Conservation (phyloP, 2,113 vertebrate species). For the Irena cyanogastra region DNA sequence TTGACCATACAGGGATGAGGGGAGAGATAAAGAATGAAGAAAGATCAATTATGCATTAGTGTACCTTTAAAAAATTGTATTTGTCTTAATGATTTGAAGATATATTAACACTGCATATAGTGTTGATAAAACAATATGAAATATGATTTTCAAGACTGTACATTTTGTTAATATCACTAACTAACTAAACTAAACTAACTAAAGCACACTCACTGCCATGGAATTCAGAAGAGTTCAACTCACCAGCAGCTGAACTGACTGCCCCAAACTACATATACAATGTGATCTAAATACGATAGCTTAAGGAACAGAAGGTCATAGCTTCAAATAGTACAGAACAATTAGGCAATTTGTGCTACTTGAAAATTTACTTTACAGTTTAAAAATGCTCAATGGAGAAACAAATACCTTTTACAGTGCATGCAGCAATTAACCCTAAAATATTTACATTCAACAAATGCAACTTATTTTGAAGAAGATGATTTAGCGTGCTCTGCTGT, state of each 20-base stretch:
- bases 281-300: neutral
- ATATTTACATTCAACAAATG: neutral
- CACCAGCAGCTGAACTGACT: neutral
- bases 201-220: neutral
- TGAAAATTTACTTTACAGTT: neutral
- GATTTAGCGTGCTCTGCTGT: neutral
- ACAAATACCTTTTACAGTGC: neutral
- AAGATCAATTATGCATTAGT: neutral
- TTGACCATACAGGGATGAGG: neutral
- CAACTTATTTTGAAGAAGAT: conserved; percentile 14
- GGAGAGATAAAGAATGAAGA: neutral
- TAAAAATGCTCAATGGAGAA: neutral
- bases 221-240: neutral
- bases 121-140: neutral
- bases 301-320: neutral
- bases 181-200: no score
- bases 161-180: neutral
- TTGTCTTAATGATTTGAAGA: neutral
- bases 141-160: accelerated
- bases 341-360: neutral
- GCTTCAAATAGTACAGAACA: neutral
- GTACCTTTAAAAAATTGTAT: neutral
- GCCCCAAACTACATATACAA: neutral
- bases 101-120: neutral
- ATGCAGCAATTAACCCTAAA: neutral